These are phyloP conservation scores for Drosophila novamexicana DNA, from an alignment of 1,140 invertebrate genomes.

Conservation along the genomic window DNA sequence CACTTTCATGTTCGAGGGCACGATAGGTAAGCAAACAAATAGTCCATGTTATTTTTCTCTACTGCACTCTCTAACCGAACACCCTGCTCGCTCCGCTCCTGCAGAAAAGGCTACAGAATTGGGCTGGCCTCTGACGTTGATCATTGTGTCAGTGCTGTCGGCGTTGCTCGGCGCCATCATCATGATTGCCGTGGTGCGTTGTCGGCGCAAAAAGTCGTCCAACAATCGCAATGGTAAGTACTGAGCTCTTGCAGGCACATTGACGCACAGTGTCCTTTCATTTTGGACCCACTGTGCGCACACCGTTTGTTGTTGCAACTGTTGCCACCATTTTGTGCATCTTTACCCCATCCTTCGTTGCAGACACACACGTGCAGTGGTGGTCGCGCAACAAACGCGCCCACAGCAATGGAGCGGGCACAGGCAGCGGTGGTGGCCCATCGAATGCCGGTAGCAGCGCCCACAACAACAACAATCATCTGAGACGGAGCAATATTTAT, in stretches of 20 bases:
- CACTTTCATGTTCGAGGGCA: slow-evolving; percentile 83
- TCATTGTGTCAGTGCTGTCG: slow-evolving; percentile 86
- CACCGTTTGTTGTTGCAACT: slow-evolving; percentile 7
- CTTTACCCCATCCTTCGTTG: slow-evolving; percentile 22
- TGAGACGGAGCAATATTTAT: slow-evolving; percentile 81
- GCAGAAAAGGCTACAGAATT: slow-evolving; percentile 85
- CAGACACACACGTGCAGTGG: slow-evolving; percentile 83
- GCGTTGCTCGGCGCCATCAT: slow-evolving; percentile 85
- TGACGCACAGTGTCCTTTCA: not conserved
- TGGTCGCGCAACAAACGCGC: slow-evolving; percentile 83
- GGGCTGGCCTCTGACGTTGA: slow-evolving; percentile 85
- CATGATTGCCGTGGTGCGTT: slow-evolving; percentile 86
- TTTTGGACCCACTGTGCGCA: not conserved
- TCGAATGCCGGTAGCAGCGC: slow-evolving; percentile 49
- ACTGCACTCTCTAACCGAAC: slow-evolving; percentile 8
- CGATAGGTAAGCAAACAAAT: slow-evolving; percentile 74
- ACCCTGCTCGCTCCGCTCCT: slow-evolving; percentile 16
- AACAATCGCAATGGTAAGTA: slow-evolving; percentile 83
- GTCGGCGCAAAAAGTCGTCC: slow-evolving; percentile 82
- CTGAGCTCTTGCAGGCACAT: slow-evolving; percentile 1
- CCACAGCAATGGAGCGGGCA: slow-evolving; percentile 61
- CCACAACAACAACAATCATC: slow-evolving; percentile 79
- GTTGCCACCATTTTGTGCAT: slow-evolving; percentile 24
- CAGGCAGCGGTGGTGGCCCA: slow-evolving; percentile 49
- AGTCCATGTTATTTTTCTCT: slow-evolving; percentile 1